Percentiles rank a stretch among this genome's conserved stretches.
Evolutionary conservation across 53 echinoderm and acorn worm species (phyloP).

Genomic region (Pentamera pediparva): DNA sequence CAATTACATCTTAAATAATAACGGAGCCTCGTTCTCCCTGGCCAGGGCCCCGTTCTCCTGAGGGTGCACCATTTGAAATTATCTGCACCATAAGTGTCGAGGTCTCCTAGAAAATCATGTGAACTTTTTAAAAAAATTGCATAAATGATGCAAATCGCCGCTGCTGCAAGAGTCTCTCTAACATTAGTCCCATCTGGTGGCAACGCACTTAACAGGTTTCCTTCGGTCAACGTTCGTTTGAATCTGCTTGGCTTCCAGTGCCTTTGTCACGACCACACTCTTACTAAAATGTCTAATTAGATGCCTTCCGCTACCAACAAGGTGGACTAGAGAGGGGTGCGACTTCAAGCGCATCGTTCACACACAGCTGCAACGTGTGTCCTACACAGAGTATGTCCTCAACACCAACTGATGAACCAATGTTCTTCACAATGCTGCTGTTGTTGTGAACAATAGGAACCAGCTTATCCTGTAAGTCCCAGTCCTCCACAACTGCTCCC

Average conservation of each 20-base stretch:
- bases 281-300: conserved; percentile 37
- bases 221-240: conserved; percentile 4
- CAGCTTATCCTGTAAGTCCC: conserved; percentile 31
- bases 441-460: conserved; percentile 46
- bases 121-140: too few relatives aligned
- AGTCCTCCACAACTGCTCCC: conserved; percentile 13
- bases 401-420: conserved; percentile 15
- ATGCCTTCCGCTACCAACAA: background rate
- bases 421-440: conserved; percentile 34
- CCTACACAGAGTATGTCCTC: conserved; percentile 37
- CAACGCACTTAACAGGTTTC: conserved; percentile 24
- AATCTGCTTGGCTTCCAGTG: conserved; percentile 31
- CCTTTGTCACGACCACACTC: conserved; percentile 12
- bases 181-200: conserved; percentile 43
- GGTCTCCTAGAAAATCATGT: too few relatives aligned
- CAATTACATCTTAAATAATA: too few relatives aligned
- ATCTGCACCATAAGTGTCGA: too few relatives aligned
- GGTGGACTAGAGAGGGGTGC: too few relatives aligned
- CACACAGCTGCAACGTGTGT: conserved; percentile 33
- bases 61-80: too few relatives aligned
- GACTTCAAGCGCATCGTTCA: conserved; percentile 32
- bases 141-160: conserved; percentile 38
- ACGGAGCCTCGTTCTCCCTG: too few relatives aligned
- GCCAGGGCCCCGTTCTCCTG: too few relatives aligned
- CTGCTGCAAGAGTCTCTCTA: conserved; percentile 16